A percentile compares a stretch with the other conserved stretches of the same genome.
These are phyloP conservation scores for Diplosoma virens DNA, from an alignment of 23 tunicate species.

Conservation along the genomic window DNA sequence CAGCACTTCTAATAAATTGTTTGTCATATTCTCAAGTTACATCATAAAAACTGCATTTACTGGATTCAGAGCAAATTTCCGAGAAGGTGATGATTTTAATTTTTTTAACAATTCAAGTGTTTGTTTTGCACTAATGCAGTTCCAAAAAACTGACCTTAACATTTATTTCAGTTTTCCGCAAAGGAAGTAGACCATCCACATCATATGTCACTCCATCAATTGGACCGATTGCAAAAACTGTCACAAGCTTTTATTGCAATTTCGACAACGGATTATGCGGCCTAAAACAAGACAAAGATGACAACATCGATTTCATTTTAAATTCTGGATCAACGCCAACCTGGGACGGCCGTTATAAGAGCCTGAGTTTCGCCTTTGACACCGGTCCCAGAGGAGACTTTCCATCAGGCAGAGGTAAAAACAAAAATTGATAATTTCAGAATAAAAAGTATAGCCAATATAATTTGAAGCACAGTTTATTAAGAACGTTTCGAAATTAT, in stretches of 20 bases:
- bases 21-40: constrained; percentile 78
- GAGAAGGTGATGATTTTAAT: constrained; percentile 42
- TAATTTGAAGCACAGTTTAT: too few relatives aligned
- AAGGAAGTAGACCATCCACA: neutral
- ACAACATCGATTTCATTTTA: constrained; percentile 56
- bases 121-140: neutral
- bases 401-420: too few relatives aligned
- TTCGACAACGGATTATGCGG: constrained; percentile 75
- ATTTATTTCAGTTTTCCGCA: neutral
- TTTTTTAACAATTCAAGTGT: neutral
- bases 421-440: too few relatives aligned
- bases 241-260: constrained; percentile 41
- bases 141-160: too few relatives aligned
- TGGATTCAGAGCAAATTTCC: constrained; percentile 74
- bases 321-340: constrained; percentile 67
- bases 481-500: too few relatives aligned
- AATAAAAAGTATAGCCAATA: too few relatives aligned
- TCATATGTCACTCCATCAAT: neutral
- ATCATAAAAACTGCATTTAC: constrained; percentile 14
- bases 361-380: too few relatives aligned
- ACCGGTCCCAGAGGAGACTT: too few relatives aligned
- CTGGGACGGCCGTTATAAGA: too few relatives aligned
- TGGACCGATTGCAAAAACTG: too few relatives aligned
- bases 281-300: constrained; percentile 47
- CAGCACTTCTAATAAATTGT: constrained; percentile 48